Percentiles rank a stretch among this genome's conserved stretches.
Conservation (phyloP, 1,140 invertebrate genomes). For the Mamestra configurata region DNA sequence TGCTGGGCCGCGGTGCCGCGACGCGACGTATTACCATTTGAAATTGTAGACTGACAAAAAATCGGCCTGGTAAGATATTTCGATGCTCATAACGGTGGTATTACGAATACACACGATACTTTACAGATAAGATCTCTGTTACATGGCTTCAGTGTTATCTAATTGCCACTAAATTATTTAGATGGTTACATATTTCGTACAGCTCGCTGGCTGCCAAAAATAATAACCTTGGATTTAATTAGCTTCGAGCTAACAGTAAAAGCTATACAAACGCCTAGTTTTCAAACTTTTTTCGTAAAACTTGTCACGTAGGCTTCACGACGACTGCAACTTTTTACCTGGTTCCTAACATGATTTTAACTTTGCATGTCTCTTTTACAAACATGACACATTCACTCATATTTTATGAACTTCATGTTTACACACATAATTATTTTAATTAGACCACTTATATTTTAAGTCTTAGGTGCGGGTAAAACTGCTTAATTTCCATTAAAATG, state of each 20-base stretch:
- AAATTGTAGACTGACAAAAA: slow-evolving; percentile 59
- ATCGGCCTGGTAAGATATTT: slow-evolving; percentile 34
- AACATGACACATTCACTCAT: background rate
- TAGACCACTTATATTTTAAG: background rate
- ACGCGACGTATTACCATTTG: slow-evolving; percentile 55
- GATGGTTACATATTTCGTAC: slow-evolving; percentile 42
- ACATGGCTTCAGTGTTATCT: slow-evolving; percentile 36
- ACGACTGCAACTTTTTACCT: background rate
- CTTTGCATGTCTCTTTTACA: background rate
- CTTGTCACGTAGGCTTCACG: background rate
- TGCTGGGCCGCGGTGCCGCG: slow-evolving; percentile 60
- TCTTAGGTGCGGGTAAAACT: background rate
- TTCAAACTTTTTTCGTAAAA: slow-evolving; percentile 5
- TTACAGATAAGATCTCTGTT: slow-evolving; percentile 44
- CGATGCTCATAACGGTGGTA: slow-evolving; percentile 24
- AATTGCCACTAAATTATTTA: slow-evolving; percentile 38
- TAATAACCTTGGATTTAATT: slow-evolving; percentile 58
- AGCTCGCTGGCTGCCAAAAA: slow-evolving; percentile 52
- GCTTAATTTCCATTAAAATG: background rate
- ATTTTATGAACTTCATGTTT: slow-evolving; percentile 8
- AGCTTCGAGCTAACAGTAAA: slow-evolving; percentile 50
- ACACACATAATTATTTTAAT: slow-evolving; percentile 21
- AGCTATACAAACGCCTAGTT: slow-evolving; percentile 39
- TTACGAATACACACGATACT: slow-evolving; percentile 37
- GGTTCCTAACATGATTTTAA: background rate